phyloP scores from a whole-genome alignment of 2,113 vertebrate genomes.

The Pteronura brasiliensis region DNA sequence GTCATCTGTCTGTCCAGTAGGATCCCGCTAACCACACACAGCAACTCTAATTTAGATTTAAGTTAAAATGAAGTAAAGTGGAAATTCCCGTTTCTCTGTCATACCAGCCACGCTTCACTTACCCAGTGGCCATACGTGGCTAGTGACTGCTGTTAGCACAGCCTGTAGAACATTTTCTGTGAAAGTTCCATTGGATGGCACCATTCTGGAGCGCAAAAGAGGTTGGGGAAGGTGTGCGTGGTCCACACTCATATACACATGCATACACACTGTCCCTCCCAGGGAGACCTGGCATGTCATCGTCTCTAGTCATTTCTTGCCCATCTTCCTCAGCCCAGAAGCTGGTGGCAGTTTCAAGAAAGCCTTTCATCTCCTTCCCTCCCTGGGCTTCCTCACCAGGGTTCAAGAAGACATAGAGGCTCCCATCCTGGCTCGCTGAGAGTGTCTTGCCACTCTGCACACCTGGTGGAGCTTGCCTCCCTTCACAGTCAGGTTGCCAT shows the following conservation, averaged over 20 bases:
- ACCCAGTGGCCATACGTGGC: background rate
- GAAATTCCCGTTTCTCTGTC: background rate
- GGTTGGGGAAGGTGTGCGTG: fast-evolving
- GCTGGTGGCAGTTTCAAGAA: background rate
- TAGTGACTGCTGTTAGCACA: background rate
- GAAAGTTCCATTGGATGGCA: background rate
- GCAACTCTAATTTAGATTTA: background rate
- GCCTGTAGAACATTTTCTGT: background rate
- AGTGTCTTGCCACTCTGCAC: background rate
- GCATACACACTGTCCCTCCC: fast-evolving
- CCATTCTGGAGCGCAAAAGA: background rate
- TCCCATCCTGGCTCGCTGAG: fast-evolving
- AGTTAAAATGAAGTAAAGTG: background rate
- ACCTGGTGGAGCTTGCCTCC: background rate
- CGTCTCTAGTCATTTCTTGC: fast-evolving
- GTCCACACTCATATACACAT: background rate
- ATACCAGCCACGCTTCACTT: background rate
- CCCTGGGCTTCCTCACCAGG: background rate
- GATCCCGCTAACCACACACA: fast-evolving
- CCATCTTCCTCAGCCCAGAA: background rate
- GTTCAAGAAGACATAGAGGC: background rate
- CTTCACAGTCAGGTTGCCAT: background rate
- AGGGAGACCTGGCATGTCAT: fast-evolving
- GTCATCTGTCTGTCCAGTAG: fast-evolving
- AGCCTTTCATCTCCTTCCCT: background rate